phyloP scores from a whole-genome alignment of 2,797 vertebrate genomes.

The Microhierax caerulescens region DNA sequence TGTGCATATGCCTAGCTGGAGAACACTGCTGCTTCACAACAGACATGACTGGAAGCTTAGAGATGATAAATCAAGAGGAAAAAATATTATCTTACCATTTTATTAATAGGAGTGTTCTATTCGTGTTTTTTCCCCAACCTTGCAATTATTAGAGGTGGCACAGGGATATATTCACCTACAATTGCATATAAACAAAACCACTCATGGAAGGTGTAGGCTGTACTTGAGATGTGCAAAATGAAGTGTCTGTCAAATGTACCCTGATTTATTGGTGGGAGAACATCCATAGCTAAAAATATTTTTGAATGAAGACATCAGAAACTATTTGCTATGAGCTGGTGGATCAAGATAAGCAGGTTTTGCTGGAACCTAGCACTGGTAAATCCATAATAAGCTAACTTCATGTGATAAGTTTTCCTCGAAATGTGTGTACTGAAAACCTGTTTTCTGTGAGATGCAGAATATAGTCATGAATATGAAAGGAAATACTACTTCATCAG shows the following conservation, averaged over 20 bases:
- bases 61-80: neutral
- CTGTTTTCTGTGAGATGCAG: neutral
- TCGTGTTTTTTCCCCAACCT: neutral
- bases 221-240: neutral
- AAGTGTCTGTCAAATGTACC: constrained; percentile 5
- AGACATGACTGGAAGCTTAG: neutral
- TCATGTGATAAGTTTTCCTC: neutral
- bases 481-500: neutral
- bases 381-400: neutral
- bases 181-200: neutral
- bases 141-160: neutral
- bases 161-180: neutral
- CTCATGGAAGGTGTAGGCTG: neutral
- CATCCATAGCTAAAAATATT: neutral
- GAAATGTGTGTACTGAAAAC: neutral
- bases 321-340: neutral
- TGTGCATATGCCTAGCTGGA: neutral
- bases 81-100: neutral
- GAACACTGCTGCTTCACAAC: neutral
- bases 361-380: neutral
- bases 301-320: neutral
- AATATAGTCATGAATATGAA: neutral
- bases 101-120: neutral
- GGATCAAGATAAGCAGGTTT: neutral
- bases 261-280: neutral